Conservation (phyloP, 1,140 invertebrate genomes). For the Drosophila ogumai region DNA sequence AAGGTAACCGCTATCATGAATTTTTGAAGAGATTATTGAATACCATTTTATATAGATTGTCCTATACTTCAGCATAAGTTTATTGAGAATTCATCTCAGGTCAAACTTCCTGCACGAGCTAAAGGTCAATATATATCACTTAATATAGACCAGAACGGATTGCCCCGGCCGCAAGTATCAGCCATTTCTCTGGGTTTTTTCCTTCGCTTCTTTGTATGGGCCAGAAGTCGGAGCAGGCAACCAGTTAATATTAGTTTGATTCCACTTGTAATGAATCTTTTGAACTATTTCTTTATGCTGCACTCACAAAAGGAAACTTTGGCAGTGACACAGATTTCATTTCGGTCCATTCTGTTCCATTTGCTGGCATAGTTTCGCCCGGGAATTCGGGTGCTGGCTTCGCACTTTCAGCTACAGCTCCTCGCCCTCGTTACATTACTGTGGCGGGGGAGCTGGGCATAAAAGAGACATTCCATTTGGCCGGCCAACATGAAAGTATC, state of each 20-base stretch:
- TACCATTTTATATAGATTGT: neutral
- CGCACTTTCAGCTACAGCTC: conserved; percentile 31
- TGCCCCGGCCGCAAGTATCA: conserved; percentile 16
- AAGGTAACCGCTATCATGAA: neutral
- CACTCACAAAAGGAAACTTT: conserved; percentile 48
- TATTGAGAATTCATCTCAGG: neutral
- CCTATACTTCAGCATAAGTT: neutral
- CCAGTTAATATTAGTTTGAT: conserved; percentile 50
- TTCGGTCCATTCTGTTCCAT: conserved; percentile 31
- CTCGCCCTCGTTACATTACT: conserved; percentile 63
- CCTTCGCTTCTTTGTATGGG: neutral
- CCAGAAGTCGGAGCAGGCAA: neutral
- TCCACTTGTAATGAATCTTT: conserved; percentile 55
- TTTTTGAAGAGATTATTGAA: neutral
- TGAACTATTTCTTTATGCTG: conserved; percentile 46
- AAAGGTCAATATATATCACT: conserved; percentile 29
- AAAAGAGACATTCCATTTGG: conserved; percentile 61
- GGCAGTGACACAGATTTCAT: conserved; percentile 46
- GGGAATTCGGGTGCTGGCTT: conserved; percentile 41
- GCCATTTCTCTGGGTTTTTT: conserved; percentile 4
- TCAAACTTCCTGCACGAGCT: neutral
- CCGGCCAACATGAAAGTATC: conserved; percentile 48
- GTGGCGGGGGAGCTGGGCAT: conserved; percentile 30
- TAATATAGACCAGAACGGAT: conserved; percentile 39
- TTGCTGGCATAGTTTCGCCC: conserved; percentile 35